These are phyloP conservation scores for Climacteris rufus DNA, from an alignment of 2,113 vertebrate species.

Conservation along the genomic window DNA sequence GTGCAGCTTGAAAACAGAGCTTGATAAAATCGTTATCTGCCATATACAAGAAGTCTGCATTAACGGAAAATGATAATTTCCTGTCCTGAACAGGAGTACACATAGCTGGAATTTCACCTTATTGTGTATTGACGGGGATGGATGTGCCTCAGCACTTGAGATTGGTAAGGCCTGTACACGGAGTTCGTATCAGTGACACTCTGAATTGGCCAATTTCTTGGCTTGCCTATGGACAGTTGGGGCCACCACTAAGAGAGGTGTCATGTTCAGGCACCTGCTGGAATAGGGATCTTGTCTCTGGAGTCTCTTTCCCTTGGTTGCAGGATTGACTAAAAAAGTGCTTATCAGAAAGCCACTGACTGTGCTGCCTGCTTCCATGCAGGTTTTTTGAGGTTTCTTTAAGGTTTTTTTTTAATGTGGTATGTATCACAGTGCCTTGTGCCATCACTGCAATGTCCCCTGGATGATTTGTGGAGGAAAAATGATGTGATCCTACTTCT, in stretches of 20 bases:
- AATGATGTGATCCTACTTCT: neutral
- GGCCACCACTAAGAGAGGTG: neutral
- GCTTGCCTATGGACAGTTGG: neutral
- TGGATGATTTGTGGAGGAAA: neutral
- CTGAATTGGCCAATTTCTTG: neutral
- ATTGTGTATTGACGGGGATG: neutral
- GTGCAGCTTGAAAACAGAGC: neutral
- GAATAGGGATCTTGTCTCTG: neutral
- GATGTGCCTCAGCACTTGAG: neutral
- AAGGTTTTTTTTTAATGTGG: neutral
- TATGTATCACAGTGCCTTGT: neutral
- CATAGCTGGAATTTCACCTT: neutral
- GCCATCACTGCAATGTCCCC: neutral
- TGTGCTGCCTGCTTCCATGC: neutral
- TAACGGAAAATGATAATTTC: neutral
- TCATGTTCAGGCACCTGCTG: neutral
- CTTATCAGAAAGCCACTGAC: neutral
- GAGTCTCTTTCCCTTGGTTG: neutral
- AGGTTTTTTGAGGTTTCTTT: neutral
- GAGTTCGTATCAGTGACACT: neutral
- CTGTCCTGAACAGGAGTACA: neutral
- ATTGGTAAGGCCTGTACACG: neutral
- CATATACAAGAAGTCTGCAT: neutral
- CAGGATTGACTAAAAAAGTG: neutral
- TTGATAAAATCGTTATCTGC: neutral